Base-by-base conservation (phyloP, 2,113 vertebrate species). In the Semnornis frantzii region DNA sequence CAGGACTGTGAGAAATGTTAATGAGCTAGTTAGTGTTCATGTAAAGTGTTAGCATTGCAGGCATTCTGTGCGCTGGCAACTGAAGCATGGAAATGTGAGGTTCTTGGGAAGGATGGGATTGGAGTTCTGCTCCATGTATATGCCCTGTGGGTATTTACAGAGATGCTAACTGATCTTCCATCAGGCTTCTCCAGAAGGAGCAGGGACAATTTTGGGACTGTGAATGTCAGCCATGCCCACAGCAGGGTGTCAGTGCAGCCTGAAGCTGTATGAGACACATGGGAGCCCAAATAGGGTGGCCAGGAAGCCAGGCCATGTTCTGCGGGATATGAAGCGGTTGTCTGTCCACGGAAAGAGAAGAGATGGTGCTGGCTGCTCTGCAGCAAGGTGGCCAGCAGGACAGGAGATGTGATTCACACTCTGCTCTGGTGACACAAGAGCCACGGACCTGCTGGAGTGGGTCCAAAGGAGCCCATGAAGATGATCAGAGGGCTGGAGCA, bases 1-100 rank as follows among this genome's bases (percentile, higher is more conserved):
- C 74, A 80, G 84, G 89, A 91, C 82, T 85, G 87, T 57, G 69
- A 91, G 87, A 95, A 94, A 94, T 92, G 84, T 93, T 96, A 93
- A 93, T 94, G 96, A 93, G 94, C 91, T 92, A 73, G 85, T 87
- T 93, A 87, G 68, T 72, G 85, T 87, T 92, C 63, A 65, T 69
- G 58, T 44, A 6, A 85, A 85, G 28, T 66, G 71, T 87, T 84
- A 73, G 34, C 42, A 66, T 85, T 93, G 18, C 46, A 70, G 58
- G 92, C n/a, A 73, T 89, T 94, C 76, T 85, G 68, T 85, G 46
- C 33, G 52, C 65, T 93, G 75, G 59, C 82, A 66, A 64, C 42
- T 64, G 66, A 77, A 92, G 68, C 64, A 42, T 39, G 28, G 78
- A 77, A 87, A 70, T 57, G 54, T 1, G 21, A 17, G 15, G 19